Percentiles rank a stretch among this genome's conserved stretches.
These are phyloP conservation scores for Phylloscopus whistleri DNA, from an alignment of 2,113 vertebrate species.

Conservation along the genomic window DNA sequence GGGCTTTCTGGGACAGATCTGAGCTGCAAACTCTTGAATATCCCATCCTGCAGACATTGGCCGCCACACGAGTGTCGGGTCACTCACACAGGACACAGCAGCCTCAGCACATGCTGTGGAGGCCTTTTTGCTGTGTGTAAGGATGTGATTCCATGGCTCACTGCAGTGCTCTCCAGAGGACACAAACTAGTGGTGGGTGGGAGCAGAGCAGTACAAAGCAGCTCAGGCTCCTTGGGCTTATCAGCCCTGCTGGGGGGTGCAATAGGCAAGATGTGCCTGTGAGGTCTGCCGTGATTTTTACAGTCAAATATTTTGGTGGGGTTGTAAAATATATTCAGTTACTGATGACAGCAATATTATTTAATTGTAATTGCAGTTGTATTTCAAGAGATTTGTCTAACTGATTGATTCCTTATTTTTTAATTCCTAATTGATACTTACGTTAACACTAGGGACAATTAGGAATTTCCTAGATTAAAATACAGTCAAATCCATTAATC, in stretches of 20 bases:
- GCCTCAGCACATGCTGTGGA: background rate
- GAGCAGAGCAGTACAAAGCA: background rate
- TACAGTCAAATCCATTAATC: background rate
- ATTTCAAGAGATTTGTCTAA: background rate
- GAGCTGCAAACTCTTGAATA: background rate
- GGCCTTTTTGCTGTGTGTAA: background rate
- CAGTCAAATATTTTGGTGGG: background rate
- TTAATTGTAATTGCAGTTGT: background rate
- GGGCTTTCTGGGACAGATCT: background rate
- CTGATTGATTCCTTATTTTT: background rate
- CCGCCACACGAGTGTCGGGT: rapidly evolving
- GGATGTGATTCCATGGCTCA: background rate
- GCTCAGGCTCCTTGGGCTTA: background rate
- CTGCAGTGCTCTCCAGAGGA: background rate
- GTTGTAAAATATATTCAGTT: background rate
- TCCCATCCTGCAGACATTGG: rapidly evolving
- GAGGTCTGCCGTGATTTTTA: background rate
- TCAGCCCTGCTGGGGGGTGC: background rate
- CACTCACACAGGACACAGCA: background rate
- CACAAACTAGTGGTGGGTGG: background rate
- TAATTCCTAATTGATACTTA: background rate
- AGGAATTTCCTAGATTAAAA: background rate
- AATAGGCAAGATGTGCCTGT: background rate
- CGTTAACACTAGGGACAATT: background rate
- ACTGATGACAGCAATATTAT: background rate